Conservation (phyloP, 1,140 invertebrate genomes). For the Kradibia gibbosae region DNA sequence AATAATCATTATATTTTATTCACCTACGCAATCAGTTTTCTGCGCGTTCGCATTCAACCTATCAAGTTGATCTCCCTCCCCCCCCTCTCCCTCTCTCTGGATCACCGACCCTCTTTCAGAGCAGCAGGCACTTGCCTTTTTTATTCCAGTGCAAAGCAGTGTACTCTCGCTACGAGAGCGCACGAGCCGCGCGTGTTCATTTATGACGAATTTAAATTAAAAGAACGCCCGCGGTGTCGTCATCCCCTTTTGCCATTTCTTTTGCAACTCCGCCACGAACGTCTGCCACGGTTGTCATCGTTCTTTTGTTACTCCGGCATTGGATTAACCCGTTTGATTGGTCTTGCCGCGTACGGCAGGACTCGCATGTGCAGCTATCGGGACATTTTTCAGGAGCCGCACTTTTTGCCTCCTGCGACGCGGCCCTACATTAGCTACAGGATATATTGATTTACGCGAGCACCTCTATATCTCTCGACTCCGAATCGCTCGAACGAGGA, state of each 20-base stretch:
- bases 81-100: not conserved
- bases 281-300: not conserved
- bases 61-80: not conserved
- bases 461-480: not conserved
- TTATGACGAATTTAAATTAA: slow-evolving; percentile 39
- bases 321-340: slow-evolving; percentile 31
- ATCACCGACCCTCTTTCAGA: not conserved
- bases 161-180: not conserved
- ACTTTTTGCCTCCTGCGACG: not conserved
- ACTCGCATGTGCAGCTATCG: not conserved
- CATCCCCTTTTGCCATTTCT: not conserved
- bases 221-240: slow-evolving; percentile 7
- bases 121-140: not conserved
- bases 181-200: not conserved
- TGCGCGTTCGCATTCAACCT: not conserved
- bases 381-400: slow-evolving; percentile 11
- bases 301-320: slow-evolving; percentile 16
- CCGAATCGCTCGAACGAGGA: no score
- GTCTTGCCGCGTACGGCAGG: not conserved
- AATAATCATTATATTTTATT: not conserved
- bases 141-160: not conserved
- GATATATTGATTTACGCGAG: not conserved
- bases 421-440: not conserved
- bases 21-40: not conserved
- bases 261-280: not conserved